These are phyloP conservation scores for Hormiphora californensis DNA, from an alignment of 37 sponge, comb jelly and placozoan genomes.

Conservation along the genomic window DNA sequence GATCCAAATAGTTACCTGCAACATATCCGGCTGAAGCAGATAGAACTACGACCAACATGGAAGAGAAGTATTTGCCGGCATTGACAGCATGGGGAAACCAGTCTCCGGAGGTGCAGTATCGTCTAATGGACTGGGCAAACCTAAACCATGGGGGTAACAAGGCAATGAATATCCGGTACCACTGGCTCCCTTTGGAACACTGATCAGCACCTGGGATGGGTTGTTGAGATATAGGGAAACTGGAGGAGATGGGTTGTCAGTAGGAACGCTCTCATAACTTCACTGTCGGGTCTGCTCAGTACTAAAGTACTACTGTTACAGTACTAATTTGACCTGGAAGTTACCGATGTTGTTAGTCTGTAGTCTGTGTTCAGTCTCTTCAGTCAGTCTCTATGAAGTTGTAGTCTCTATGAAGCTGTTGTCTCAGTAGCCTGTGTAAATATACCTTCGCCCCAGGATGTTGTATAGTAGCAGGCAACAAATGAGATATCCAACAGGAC, in stretches of 20 bases:
- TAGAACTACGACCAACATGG: constrained; percentile 76
- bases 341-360: too few species aligned
- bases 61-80: constrained; percentile 85
- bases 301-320: too few species aligned
- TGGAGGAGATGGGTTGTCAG: neutral
- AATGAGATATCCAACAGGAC: constrained; percentile 83
- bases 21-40: constrained; percentile 63
- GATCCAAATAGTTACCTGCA: too few species aligned
- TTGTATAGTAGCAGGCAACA: constrained; percentile 65
- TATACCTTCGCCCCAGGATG: constrained; percentile 26
- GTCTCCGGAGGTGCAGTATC: constrained; percentile 65
- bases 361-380: too few species aligned
- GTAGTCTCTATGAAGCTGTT: too few species aligned
- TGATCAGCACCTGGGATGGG: neutral
- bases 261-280: neutral
- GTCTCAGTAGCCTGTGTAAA: too few species aligned
- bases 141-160: constrained; percentile 81
- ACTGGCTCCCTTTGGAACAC: neutral
- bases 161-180: constrained; percentile 64
- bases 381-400: too few species aligned
- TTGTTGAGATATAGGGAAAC: neutral
- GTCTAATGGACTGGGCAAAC: constrained; percentile 80
- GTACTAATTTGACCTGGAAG: too few species aligned
- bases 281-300: too few species aligned
- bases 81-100: constrained; percentile 73